Evolutionary conservation across 1,140 invertebrate species (phyloP), one percentile per base, ranked within the genome.

Genomic region (Dufourea novaeangliae): DNA sequence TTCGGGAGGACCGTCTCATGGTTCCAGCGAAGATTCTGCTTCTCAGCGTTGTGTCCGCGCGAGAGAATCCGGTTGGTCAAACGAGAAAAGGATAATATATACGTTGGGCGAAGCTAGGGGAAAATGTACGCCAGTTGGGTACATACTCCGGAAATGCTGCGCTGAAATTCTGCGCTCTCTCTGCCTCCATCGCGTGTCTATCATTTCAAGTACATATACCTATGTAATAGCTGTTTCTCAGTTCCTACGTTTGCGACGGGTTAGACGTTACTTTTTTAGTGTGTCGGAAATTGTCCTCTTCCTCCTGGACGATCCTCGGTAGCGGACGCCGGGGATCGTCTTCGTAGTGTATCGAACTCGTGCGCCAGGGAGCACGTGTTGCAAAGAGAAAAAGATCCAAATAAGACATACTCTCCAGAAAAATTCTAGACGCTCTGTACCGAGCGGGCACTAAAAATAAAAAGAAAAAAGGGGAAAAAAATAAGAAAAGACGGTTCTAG

Each of bases 401-500:
- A n/a, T n/a, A n/a, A n/a, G n/a, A n/a, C n/a, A n/a, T n/a, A n/a
- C 11, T 17, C 32, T 22, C 39, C 46, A 57, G 54, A 22, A 75
- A 54, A 4, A 29, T 34, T 52, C 54, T 39, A 34, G 56, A 39
- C 32, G n/a, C 2, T n/a, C 17, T 6, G 41, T 37, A 5, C 0
- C 39, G 41, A 1, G 20, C 11, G 12, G 37, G n/a, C 27, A n/a
- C n/a, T n/a, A n/a, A 37, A 20, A 5, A 20, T 2, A 46, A 2
- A 20, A 14, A 20, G 44, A 14, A 20, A 20, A 46, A 20, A 5
- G 12, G 14, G 17, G 17, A 14, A n/a, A 71, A 77, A 71, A 71
- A 70, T 70, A 44, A 14, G n/a, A 50, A n/a, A 63, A 63, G 63
- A 77, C 62, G 62, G 11, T 63, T 29, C 44, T 62, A 77, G 56